These are phyloP conservation scores for Anarsia innoxiella DNA, from an alignment of 2,888 invertebrate genomes.

Conservation along the genomic window DNA sequence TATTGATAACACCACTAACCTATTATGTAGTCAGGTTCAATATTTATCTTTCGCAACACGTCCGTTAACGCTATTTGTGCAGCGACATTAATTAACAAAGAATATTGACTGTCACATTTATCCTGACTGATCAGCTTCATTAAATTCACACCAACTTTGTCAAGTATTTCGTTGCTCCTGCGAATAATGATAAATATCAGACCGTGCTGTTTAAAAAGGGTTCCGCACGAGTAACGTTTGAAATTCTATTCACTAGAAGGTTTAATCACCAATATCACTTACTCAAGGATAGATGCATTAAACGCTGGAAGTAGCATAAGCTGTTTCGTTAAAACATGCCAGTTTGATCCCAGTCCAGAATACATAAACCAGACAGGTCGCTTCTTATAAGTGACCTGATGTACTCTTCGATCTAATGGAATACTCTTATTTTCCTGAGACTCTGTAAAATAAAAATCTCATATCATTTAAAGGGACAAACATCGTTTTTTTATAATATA, in stretches of 20 bases:
- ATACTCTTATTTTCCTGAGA: conserved; percentile 50
- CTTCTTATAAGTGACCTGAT: conserved; percentile 63
- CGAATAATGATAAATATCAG: background rate
- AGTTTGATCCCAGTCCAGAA: conserved; percentile 94
- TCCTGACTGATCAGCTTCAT: background rate
- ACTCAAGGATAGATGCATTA: conserved; percentile 79
- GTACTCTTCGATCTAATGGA: conserved; percentile 62
- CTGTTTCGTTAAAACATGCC: conserved; percentile 87
- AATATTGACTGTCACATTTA: conserved; percentile 24
- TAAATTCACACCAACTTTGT: background rate
- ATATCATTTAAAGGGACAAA: no score
- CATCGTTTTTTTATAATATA: no score
- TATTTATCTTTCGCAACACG: conserved; percentile 60
- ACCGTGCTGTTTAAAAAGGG: background rate
- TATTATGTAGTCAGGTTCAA: conserved; percentile 63
- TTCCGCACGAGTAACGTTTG: background rate
- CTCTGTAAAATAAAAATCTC: conserved; percentile 35
- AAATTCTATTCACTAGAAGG: background rate
- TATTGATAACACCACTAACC: conserved; percentile 33
- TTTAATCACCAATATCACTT: conserved; percentile 19
- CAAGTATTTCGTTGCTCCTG: background rate
- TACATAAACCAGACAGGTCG: conserved; percentile 92
- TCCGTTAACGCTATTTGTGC: conserved; percentile 76
- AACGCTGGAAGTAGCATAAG: conserved; percentile 85
- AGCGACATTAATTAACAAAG: conserved; percentile 84